Evolutionary conservation across 1,140 invertebrate genomes (phyloP), one percentile per base, ranked within the genome.

Genomic region (Chironomus striatipennis): DNA sequence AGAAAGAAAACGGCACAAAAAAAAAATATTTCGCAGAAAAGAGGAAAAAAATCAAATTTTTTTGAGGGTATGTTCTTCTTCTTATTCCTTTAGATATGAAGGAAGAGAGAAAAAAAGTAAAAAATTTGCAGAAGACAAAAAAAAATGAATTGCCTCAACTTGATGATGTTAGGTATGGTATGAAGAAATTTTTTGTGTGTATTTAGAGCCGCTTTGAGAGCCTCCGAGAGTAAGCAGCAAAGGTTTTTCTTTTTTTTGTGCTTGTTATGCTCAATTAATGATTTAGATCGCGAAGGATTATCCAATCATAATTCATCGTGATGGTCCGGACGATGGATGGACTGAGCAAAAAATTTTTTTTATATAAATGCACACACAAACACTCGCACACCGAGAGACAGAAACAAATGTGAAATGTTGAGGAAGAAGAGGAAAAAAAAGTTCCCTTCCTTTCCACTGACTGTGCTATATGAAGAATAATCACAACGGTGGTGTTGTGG

Each of bases 261-360:
- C n/a, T 57, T 15, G 47, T 15, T 57, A 57, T 57, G 47, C 47
- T 57, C 47, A 57, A 57, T 57, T 57, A 57, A 57, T 57, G 47
- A 57, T 57, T 57, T 57, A 57, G 47, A 57, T 57, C 47, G 47
- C 47, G 47, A 57, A n/a, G 47, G 47, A 57, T 57, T 57, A 57
- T 57, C 47, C 47, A 57, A 57, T 57, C 47, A 57, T 57, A 57
- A 57, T 57, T 57, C 47, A 57, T 57, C 47, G 47, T 57, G 47
- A 57, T 57, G 47, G 47, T 57, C 47, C 47, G 47, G 9, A 57
- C 47, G 47, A 57, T 57, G n/a, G 47, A 57, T 57, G 47, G 47
- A 57, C 47, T 34, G 24, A 34, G 24, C 24, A 34, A 34, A 34
- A 34, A 34, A 2, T 34, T 34, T 34, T 34, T 34, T 34, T 5